These are phyloP conservation scores for Microplitis mediator DNA, from an alignment of 1,140 invertebrate genomes.

Conservation along the genomic window DNA sequence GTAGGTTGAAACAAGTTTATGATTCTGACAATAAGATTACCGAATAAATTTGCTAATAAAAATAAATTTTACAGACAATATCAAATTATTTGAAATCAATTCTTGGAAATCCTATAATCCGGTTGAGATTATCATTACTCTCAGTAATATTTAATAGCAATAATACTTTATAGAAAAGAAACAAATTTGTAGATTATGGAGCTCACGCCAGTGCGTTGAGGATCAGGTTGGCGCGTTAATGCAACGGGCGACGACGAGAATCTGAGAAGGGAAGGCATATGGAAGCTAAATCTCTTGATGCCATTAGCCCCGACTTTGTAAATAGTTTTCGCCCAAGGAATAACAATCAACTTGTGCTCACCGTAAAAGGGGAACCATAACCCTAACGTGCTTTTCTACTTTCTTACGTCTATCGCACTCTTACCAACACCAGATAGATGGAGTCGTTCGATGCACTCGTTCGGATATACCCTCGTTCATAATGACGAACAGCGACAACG, in stretches of 20 bases:
- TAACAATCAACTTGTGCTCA: conserved; percentile 46
- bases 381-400: conserved; percentile 29
- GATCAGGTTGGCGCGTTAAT: conserved; percentile 43
- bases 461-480: not conserved
- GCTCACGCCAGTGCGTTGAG: conserved; percentile 34
- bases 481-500: not conserved
- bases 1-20: conserved; percentile 26
- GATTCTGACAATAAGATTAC: not conserved
- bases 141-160: not conserved
- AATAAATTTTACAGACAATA: not conserved
- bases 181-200: not conserved
- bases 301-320: conserved; percentile 59
- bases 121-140: not conserved
- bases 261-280: conserved; percentile 36
- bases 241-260: conserved; percentile 26
- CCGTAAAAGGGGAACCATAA: conserved; percentile 25
- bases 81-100: not conserved
- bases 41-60: not conserved
- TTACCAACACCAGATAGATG: not conserved
- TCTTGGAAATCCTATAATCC: too few species aligned
- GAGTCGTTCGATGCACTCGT: not conserved
- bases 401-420: not conserved
- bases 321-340: conserved; percentile 58
- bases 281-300: conserved; percentile 54
- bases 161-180: not conserved